These are phyloP conservation scores for Emmelina monodactyla DNA, from an alignment of 2,888 invertebrate genomes.

Conservation along the genomic window DNA sequence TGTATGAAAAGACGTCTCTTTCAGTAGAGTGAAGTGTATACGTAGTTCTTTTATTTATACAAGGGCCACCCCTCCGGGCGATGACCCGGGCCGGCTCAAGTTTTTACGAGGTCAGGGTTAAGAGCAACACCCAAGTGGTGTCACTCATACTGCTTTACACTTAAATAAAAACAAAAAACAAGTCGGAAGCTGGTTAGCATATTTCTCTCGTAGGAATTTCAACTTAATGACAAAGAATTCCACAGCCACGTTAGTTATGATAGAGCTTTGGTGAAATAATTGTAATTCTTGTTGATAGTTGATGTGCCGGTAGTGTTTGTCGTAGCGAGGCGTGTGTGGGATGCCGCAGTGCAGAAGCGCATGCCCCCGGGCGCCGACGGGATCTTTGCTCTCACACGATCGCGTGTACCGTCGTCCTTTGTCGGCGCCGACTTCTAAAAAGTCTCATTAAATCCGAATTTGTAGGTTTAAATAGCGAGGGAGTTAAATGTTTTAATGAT, in stretches of 20 bases:
- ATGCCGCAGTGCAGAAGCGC: constrained; percentile 50
- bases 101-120: constrained; percentile 56
- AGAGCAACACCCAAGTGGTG: constrained; percentile 13
- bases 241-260: too few relatives aligned
- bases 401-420: constrained; percentile 20
- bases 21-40: constrained; percentile 23
- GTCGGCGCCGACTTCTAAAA: constrained; percentile 16
- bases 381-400: constrained; percentile 14
- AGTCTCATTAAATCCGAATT: not conserved
- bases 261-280: too few relatives aligned
- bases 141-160: too few relatives aligned
- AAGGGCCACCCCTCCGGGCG: constrained; percentile 49
- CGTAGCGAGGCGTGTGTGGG: constrained; percentile 15
- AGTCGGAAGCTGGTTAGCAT: too few relatives aligned
- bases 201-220: too few relatives aligned
- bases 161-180: too few relatives aligned
- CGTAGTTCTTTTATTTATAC: constrained; percentile 56
- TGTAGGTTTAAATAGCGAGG: not conserved
- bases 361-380: constrained; percentile 24
- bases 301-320: too few relatives aligned
- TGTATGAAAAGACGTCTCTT: constrained; percentile 29
- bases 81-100: constrained; percentile 42
- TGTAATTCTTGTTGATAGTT: too few relatives aligned
- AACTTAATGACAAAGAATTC: too few relatives aligned
- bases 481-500: not conserved